Evolutionary conservation across 1,140 invertebrate genomes (phyloP).

Genomic region (Elymnias hypermnestra): DNA sequence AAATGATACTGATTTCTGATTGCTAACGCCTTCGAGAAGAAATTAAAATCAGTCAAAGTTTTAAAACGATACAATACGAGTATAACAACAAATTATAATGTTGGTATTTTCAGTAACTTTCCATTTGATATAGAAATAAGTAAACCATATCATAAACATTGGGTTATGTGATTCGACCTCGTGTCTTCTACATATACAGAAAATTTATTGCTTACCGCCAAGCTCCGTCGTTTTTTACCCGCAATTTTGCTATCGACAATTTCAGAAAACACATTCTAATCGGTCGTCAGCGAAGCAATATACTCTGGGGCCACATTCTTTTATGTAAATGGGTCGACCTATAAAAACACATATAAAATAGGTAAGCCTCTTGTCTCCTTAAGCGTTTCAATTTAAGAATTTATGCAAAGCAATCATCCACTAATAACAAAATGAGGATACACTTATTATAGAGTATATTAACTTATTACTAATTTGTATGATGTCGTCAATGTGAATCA

Average conservation of each 20-base stretch:
- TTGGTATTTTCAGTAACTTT: too few species aligned
- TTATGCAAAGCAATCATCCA: constrained; percentile 10
- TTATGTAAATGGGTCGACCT: constrained; percentile 12
- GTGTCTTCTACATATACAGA: constrained; percentile 9
- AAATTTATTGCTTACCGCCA: constrained; percentile 6
- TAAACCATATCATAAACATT: too few species aligned
- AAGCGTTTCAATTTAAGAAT: neutral
- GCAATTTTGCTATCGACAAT: constrained; percentile 19
- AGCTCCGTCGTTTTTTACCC: constrained; percentile 14
- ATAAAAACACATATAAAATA: constrained; percentile 1
- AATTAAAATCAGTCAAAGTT: too few species aligned
- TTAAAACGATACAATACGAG: too few species aligned
- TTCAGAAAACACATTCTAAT: constrained; percentile 30
- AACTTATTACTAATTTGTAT: too few species aligned
- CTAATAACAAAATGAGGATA: too few species aligned
- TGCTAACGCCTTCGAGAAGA: too few species aligned
- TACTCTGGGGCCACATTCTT: constrained; percentile 24
- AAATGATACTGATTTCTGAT: too few species aligned
- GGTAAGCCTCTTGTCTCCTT: neutral
- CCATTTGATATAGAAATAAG: too few species aligned
- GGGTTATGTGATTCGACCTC: neutral
- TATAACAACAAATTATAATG: too few species aligned
- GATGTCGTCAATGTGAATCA: too few species aligned
- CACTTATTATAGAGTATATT: too few species aligned
- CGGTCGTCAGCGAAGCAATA: constrained; percentile 27